A percentile compares a stretch with the other conserved stretches of the same genome.
phyloP scores from a whole-genome alignment of 2,888 invertebrate genomes.

The Mystacides longicornis region DNA sequence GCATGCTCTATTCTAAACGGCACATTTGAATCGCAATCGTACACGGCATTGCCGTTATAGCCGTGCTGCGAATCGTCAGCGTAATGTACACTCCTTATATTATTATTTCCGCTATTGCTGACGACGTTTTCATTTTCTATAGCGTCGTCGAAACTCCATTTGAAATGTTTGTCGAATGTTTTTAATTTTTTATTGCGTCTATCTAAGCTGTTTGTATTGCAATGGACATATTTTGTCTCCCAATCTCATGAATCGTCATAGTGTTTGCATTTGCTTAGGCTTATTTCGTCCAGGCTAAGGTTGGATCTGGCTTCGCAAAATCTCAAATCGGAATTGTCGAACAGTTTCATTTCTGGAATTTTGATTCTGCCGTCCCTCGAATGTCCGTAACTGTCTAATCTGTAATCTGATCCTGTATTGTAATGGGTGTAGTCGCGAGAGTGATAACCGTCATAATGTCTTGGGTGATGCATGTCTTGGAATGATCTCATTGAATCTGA shows the following conservation, averaged over 20 bases:
- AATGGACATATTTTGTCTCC: slow-evolving; percentile 48
- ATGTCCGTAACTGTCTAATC: slow-evolving; percentile 43
- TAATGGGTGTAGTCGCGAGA: slow-evolving; percentile 41
- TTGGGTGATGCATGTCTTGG: slow-evolving; percentile 43
- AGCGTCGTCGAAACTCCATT: slow-evolving; percentile 46
- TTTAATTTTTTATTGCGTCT: slow-evolving; percentile 39
- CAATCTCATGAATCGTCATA: slow-evolving; percentile 51
- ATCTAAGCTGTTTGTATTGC: slow-evolving; percentile 47
- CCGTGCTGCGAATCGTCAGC: slow-evolving; percentile 40
- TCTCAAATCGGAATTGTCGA: slow-evolving; percentile 39
- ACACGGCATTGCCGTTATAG: not conserved
- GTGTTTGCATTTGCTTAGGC: slow-evolving; percentile 45
- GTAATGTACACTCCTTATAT: slow-evolving; percentile 28
- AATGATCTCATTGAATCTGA: slow-evolving; percentile 33
- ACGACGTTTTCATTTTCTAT: slow-evolving; percentile 12
- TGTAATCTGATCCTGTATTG: slow-evolving; percentile 41
- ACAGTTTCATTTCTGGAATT: slow-evolving; percentile 44
- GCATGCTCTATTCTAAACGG: slow-evolving; percentile 31
- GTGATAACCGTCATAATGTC: slow-evolving; percentile 39
- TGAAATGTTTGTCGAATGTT: slow-evolving; percentile 45
- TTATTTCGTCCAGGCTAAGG: slow-evolving; percentile 44
- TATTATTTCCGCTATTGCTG: slow-evolving; percentile 25
- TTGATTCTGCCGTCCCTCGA: slow-evolving; percentile 42
- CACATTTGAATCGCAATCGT: not conserved
- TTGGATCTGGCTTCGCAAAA: slow-evolving; percentile 46